Conservation (phyloP, 2,113 vertebrate genomes). For the Nannobrachium achirus region DNA sequence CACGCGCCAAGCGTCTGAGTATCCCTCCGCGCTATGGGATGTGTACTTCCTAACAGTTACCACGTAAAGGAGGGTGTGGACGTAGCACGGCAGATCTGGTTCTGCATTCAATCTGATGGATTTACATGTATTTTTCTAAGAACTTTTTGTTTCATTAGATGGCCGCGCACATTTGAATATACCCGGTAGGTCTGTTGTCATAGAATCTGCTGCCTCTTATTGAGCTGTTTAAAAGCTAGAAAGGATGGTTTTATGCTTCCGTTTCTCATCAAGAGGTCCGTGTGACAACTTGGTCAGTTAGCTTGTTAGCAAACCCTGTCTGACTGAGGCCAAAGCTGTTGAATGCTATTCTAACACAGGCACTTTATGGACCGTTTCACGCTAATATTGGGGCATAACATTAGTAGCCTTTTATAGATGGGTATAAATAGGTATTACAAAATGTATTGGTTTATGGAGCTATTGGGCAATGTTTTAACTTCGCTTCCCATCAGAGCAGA, state of each 20-base stretch:
- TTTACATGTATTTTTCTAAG: conserved; percentile 8
- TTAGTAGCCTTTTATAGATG: too few species aligned
- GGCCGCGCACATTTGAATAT: background rate
- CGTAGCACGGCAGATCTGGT: conserved; percentile 21
- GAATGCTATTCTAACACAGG: too few species aligned
- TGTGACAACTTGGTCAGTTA: conserved; percentile 34
- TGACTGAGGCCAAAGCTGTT: background rate
- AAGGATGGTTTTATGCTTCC: background rate
- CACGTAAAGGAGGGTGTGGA: conserved; percentile 74
- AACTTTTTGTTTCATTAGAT: conserved; percentile 12
- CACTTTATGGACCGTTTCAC: too few species aligned
- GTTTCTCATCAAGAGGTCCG: conserved; percentile 1
- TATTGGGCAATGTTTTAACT: too few species aligned
- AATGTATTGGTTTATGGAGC: too few species aligned
- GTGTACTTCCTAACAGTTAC: background rate
- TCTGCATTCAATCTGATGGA: conserved; percentile 3
- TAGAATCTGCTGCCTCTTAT: too few species aligned
- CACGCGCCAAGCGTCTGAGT: too few species aligned
- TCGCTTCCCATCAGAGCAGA: too few species aligned
- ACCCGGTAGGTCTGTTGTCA: conserved; percentile 42
- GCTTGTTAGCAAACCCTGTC: conserved; percentile 62
- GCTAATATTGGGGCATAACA: too few species aligned
- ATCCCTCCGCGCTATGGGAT: background rate
- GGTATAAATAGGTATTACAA: too few species aligned
- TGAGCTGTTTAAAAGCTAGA: background rate